Conservation (phyloP, 2,888 invertebrate genomes). For the Myopa tessellatipennis region DNA sequence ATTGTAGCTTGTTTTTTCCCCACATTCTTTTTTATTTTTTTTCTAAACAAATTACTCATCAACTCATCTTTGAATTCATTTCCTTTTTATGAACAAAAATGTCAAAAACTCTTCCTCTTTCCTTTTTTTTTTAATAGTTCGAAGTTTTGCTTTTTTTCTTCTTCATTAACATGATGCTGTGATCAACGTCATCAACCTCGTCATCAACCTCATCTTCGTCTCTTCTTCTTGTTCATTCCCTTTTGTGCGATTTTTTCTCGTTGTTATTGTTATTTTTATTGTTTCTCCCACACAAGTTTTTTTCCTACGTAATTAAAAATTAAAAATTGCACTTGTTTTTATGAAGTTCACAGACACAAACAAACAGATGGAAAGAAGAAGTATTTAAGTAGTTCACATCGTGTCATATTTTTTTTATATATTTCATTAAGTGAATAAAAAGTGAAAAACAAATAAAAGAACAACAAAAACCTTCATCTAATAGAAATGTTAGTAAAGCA, state of each 20-base stretch:
- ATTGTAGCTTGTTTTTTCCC: too few relatives aligned
- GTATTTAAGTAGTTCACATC: too few relatives aligned
- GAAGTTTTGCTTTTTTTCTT: not conserved
- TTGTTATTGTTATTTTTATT: not conserved
- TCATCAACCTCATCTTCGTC: not conserved
- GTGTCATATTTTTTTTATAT: not conserved
- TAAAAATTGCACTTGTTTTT: not conserved
- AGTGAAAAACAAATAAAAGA: not conserved
- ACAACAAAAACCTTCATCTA: not conserved
- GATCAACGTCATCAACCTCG: not conserved
- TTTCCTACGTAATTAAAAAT: not conserved
- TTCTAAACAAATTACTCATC: too few relatives aligned
- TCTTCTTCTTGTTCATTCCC: too few relatives aligned
- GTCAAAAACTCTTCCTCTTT: not conserved
- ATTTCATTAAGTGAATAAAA: not conserved
- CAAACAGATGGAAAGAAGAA: too few relatives aligned
- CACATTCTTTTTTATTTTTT: too few relatives aligned
- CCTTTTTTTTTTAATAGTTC: too few relatives aligned
- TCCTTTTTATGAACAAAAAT: not conserved
- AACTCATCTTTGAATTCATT: too few relatives aligned
- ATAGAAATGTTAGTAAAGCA: too few relatives aligned
- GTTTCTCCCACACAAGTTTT: not conserved
- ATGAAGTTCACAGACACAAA: too few relatives aligned
- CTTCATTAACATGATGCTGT: not conserved
- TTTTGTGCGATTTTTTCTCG: not conserved